A percentile compares a stretch with the other conserved stretches of the same genome.
These are phyloP conservation scores for Parnassius orleans DNA, from an alignment of 2,888 invertebrate species.

Conservation along the genomic window DNA sequence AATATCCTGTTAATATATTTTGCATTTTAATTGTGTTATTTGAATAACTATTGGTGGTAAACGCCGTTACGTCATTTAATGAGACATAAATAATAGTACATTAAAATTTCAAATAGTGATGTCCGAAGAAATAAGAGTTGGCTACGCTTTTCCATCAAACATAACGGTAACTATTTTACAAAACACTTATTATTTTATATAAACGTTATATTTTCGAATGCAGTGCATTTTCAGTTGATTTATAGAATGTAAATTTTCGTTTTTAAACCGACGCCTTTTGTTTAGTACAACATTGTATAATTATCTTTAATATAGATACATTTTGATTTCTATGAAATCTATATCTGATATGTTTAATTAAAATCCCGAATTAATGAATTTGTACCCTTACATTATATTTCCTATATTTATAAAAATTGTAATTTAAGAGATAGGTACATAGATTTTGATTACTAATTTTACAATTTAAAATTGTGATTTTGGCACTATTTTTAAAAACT, in stretches of 20 bases:
- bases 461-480: neutral
- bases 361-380: no score
- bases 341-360: no score
- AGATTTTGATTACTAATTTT: neutral
- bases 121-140: slow-evolving; percentile 2
- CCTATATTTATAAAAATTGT: no score
- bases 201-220: neutral
- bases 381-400: no score
- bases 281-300: no score
- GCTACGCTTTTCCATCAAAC: neutral
- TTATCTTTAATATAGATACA: neutral
- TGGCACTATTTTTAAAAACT: neutral
- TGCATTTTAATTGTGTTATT: slow-evolving; percentile 20
- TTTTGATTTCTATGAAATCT: neutral
- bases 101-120: slow-evolving; percentile 12
- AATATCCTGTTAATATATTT: slow-evolving; percentile 17
- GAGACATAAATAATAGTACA: slow-evolving; percentile 2
- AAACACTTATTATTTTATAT: slow-evolving; percentile 3
- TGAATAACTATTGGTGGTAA: slow-evolving; percentile 13
- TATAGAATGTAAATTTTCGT: neutral
- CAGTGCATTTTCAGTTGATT: neutral
- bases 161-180: slow-evolving; percentile 19
- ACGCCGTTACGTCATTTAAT: neutral
- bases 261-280: no score
- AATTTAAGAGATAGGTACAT: no score